Base-by-base conservation (phyloP, 2,888 invertebrate species). In the Odontothrips loti region DNA sequence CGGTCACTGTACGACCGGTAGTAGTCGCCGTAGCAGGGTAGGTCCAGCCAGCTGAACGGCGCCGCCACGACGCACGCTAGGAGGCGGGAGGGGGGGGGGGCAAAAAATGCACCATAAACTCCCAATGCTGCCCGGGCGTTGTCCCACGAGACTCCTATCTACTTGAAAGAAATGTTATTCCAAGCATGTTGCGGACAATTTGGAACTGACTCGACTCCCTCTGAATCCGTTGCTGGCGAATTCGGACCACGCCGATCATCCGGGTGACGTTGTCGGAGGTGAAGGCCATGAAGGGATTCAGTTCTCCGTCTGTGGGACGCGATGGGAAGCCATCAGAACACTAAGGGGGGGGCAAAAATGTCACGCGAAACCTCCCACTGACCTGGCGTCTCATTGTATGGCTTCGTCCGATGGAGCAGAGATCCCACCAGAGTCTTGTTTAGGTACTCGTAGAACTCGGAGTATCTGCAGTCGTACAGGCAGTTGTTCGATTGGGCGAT, bases 361-460 rank as follows among this genome's bases (percentile, higher is more conserved):
- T n/a, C n/a, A n/a, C n/a, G n/a, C n/a, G 34, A 43, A 43, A 43
- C 34, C 2, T 17, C 58, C 15, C 6, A 20, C 58, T 58, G 20
- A 58, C 58, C 58, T 17, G 58, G 68, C 1, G 68, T 75, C 68
- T 23, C 68, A 27, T 75, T 75, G 12, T 27, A 27, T 1, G 68
- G 23, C 23, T 9, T 10, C 68, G 11, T 75, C 1, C 68, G 68
- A 12, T 27, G 68, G 27, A 75, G 68, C 27, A 75, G 68, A 8
- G 68, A 27, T 10, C 23, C 12, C 1, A 27, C 68, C 27, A 75
- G 12, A 23, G 68, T 75, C 23, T 27, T 23, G 68, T 75, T 75
- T 8, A 75, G 68, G 68, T 75, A 75, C 23, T 75, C 68, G 68
- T 75, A 75, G 27, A 75, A 75, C 23, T 75, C 68, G 23, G 27